Conservation (phyloP, 1,140 invertebrate genomes). For the Coelopa frigida region DNA sequence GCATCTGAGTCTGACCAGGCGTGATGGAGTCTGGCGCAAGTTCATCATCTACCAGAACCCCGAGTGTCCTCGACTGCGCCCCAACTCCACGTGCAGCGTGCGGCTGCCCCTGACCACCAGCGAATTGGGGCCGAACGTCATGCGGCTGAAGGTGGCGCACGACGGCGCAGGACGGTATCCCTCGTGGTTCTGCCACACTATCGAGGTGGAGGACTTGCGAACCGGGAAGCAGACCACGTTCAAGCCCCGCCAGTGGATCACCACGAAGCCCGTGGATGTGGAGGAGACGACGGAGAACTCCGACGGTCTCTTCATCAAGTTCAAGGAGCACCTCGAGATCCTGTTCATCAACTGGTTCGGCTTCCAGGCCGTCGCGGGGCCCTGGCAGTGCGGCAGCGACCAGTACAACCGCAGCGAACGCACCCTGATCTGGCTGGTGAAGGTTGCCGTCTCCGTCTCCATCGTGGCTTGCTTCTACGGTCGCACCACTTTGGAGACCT, state of each 20-base stretch:
- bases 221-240: neutral
- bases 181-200: constrained; percentile 11
- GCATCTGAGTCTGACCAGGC: neutral
- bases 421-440: constrained; percentile 6
- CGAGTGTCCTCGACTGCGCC: constrained; percentile 1
- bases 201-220: neutral
- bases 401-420: constrained; percentile 8
- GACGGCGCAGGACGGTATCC: constrained; percentile 11
- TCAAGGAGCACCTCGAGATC: constrained; percentile 2
- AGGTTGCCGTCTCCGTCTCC: neutral
- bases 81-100: constrained; percentile 6
- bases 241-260: constrained; percentile 2
- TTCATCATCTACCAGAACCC: constrained; percentile 12
- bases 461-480: constrained; percentile 10
- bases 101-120: constrained; percentile 3
- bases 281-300: neutral
- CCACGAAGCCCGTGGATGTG: neutral
- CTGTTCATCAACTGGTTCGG: constrained; percentile 12
- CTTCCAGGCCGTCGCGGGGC: constrained; percentile 10
- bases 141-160: constrained; percentile 1
- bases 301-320: neutral
- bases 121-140: neutral
- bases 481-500: constrained; percentile 7
- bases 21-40: neutral
- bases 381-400: constrained; percentile 3